A percentile compares a stretch with the other conserved stretches of the same genome.
Conservation (phyloP, 2,113 vertebrate genomes). For the Gorilla gorilla region DNA sequence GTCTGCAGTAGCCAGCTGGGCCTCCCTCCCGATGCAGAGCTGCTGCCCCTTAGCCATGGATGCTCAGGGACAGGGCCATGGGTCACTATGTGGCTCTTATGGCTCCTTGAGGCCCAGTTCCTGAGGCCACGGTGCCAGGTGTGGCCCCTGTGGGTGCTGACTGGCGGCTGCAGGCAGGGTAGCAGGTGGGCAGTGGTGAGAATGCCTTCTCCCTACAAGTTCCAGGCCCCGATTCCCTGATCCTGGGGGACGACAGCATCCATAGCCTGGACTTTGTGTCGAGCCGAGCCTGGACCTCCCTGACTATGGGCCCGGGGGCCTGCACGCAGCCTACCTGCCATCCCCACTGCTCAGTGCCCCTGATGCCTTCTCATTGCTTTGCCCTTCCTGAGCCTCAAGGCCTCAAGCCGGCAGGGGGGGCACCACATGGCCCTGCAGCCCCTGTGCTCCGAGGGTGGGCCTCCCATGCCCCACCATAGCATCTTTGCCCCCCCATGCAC, state of each 20-base stretch:
- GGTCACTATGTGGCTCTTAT: background rate
- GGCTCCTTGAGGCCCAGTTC: background rate
- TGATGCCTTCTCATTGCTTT: too few relatives aligned
- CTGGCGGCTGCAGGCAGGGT: background rate
- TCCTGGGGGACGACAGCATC: constrained; percentile 91
- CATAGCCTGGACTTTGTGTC: constrained; percentile 94
- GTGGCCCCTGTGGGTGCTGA: background rate
- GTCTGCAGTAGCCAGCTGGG: background rate
- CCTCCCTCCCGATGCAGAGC: background rate
- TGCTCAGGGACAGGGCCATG: background rate
- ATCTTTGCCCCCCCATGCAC: too few relatives aligned
- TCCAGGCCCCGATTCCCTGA: constrained; percentile 68
- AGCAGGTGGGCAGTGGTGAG: background rate
- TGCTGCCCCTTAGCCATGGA: too few relatives aligned
- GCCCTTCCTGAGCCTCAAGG: too few relatives aligned
- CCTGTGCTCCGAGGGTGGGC: too few relatives aligned
- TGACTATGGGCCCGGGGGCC: constrained; percentile 89
- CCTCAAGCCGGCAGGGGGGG: too few relatives aligned
- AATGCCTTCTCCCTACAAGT: constrained; percentile 33
- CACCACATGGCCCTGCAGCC: too few relatives aligned
- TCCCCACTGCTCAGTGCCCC: too few relatives aligned
- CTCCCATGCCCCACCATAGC: too few relatives aligned
- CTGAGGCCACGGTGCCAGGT: background rate
- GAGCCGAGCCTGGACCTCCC: constrained; percentile 96
- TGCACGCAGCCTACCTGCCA: too few relatives aligned